Evolutionary conservation across 2,113 vertebrate species (phyloP), one percentile per base, ranked within the genome.

Genomic region (Amblyornis subalaris): DNA sequence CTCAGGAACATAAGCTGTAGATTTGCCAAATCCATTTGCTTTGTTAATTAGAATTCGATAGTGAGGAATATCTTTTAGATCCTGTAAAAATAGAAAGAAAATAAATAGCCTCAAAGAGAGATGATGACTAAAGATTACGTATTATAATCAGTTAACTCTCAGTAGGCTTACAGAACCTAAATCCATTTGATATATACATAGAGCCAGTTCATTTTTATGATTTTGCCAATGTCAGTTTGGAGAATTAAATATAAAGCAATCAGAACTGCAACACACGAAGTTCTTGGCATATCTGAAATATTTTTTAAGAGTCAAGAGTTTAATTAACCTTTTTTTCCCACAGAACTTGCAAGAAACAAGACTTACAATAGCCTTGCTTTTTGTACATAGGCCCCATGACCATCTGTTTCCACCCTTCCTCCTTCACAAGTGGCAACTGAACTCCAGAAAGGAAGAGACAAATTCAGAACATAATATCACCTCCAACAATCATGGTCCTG

Each of bases 11-110:
- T 93, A 96, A 91, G 47, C 60, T 54, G 69, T 90, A 54, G 81
- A 80, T 87, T 88, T 71, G 58, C 60, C 85, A 92, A 50, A 93
- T 89, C 44, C 85, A 53, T 94, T 91, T 93, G 72, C 71, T 69
- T 89, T 94, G 65, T 94, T 94, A 93, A 95, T 85, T 64, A 97
- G 58, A 85, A 97, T 94, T 89, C 10, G 29, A 76, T 96, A 95
- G 83, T 92, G 74, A 94, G 77, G 89, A 94, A 62, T 94, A 64
- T 79, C 53, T 95, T 77, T 94, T 70, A 91, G 62, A 79, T 71
- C 50, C 94, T 96, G 67, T 45, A 88, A 85, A 94, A 95, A 86
- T 10, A 88, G 79, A 94, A 96, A 62, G 62, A 95, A 92, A 92
- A 91, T 72, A 74, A 93, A 87, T 35, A 77, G 36, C 54, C 26